Conservation (phyloP, 1,140 invertebrate genomes). For the Venustaconcha ellipsiformis region DNA sequence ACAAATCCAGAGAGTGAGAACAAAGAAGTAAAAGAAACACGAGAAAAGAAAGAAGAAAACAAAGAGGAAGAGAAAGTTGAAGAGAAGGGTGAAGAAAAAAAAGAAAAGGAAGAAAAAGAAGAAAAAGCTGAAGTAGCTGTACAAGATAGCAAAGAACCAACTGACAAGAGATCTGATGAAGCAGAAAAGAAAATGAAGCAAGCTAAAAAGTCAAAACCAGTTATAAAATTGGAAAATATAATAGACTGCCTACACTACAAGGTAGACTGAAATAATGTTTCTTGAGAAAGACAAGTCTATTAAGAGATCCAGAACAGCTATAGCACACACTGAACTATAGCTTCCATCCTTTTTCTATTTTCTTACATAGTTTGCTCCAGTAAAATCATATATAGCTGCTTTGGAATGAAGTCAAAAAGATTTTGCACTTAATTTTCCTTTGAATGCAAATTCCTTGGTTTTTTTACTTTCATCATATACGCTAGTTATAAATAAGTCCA, state of each 20-base stretch:
- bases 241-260: slow-evolving; percentile 53
- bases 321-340: too few relatives aligned
- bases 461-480: too few relatives aligned
- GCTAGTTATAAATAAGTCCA: too few relatives aligned
- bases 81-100: slow-evolving; percentile 6
- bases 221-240: slow-evolving; percentile 49
- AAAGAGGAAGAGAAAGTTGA: slow-evolving; percentile 3
- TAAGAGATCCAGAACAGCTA: too few relatives aligned
- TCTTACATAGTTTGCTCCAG: too few relatives aligned
- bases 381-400: too few relatives aligned
- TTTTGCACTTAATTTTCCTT: too few relatives aligned
- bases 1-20: slow-evolving; percentile 10
- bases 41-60: slow-evolving; percentile 12
- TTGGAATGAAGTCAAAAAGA: too few relatives aligned
- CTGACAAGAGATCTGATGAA: slow-evolving; percentile 9
- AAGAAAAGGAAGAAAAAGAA: slow-evolving; percentile 11
- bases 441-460: too few relatives aligned
- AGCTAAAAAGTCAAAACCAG: slow-evolving; percentile 9
- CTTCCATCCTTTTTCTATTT: too few relatives aligned
- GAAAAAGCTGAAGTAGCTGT: slow-evolving; percentile 1
- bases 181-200: slow-evolving; percentile 9
- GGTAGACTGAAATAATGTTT: slow-evolving; percentile 29
- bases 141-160: not conserved
- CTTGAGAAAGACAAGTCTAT: too few relatives aligned
- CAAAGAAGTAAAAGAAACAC: slow-evolving; percentile 8